These are phyloP conservation scores for Oreonectes daqikongensis DNA, from an alignment of 2,797 vertebrate genomes.

Conservation along the genomic window DNA sequence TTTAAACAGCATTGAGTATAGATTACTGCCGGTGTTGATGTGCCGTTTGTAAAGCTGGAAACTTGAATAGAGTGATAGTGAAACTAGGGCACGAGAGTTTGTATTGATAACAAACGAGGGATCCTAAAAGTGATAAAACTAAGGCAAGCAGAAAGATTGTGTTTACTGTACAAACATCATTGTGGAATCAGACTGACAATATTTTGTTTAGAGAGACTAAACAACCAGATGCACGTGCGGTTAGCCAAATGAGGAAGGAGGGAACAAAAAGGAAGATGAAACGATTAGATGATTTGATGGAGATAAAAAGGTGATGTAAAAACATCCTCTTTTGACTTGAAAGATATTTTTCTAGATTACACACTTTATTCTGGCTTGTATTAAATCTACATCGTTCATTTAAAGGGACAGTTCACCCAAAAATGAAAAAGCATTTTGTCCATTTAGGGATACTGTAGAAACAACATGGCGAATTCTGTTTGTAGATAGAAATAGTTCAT, in stretches of 20 bases:
- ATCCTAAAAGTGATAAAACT: not conserved
- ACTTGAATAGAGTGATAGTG: constrained; percentile 7
- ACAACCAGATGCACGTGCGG: not conserved
- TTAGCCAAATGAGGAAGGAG: constrained; percentile 1
- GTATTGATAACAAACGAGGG: constrained; percentile 36
- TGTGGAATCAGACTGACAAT: constrained; percentile 2
- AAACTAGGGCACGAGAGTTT: constrained; percentile 34
- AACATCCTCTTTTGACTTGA: no score
- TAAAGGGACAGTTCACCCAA: not conserved
- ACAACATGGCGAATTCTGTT: no score
- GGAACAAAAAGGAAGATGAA: constrained; percentile 4
- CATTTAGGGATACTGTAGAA: no score
- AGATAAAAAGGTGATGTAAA: constrained; percentile 22
- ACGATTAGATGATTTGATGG: not conserved
- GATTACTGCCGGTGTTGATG: constrained; percentile 5
- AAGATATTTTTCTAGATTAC: constrained; percentile 11
- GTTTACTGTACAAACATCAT: constrained; percentile 35
- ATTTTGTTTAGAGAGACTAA: not conserved
- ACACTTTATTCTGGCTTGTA: constrained; percentile 5
- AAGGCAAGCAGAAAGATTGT: not conserved
- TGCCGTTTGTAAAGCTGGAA: constrained; percentile 20
- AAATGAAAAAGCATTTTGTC: no score
- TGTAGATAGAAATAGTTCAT: no score
- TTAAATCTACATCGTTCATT: not conserved
- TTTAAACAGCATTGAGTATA: not conserved